These are phyloP conservation scores for Diorhabda elongata DNA, from an alignment of 1,140 invertebrate species.

Conservation along the genomic window DNA sequence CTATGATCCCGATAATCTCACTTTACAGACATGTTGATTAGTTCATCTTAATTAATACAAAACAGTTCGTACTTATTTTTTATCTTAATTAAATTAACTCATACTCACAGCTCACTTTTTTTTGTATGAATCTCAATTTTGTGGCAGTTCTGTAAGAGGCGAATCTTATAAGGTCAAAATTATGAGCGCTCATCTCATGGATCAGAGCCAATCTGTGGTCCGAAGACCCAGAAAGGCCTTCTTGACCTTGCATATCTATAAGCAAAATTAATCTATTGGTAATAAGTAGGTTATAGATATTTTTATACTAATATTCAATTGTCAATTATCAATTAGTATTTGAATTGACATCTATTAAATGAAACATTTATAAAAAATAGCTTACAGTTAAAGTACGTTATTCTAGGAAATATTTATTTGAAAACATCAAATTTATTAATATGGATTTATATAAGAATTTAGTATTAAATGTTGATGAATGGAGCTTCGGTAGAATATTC, in stretches of 20 bases:
- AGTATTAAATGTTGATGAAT: background rate
- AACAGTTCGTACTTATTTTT: no score
- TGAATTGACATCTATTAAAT: background rate
- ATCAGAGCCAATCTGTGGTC: constrained; percentile 67
- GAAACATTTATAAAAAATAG: background rate
- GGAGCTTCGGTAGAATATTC: background rate
- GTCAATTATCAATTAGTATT: background rate
- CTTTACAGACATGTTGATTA: no score
- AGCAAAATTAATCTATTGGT: constrained; percentile 10
- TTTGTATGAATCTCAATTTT: constrained; percentile 95
- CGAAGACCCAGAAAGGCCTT: constrained; percentile 43
- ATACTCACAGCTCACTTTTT: constrained; percentile 85
- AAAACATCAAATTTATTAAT: background rate
- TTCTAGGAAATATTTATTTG: background rate
- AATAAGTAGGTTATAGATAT: background rate
- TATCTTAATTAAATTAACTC: background rate
- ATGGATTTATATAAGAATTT: background rate
- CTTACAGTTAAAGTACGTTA: background rate
- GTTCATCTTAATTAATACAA: no score
- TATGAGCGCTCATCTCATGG: constrained; percentile 83
- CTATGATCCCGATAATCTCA: no score
- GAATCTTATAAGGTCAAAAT: constrained; percentile 94
- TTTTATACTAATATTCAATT: background rate
- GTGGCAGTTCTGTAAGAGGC: constrained; percentile 95
- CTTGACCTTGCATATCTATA: constrained; percentile 43